Evolutionary conservation across 2,888 invertebrate species (phyloP), one percentile per base, ranked within the genome.

Genomic region (Alitta virens): DNA sequence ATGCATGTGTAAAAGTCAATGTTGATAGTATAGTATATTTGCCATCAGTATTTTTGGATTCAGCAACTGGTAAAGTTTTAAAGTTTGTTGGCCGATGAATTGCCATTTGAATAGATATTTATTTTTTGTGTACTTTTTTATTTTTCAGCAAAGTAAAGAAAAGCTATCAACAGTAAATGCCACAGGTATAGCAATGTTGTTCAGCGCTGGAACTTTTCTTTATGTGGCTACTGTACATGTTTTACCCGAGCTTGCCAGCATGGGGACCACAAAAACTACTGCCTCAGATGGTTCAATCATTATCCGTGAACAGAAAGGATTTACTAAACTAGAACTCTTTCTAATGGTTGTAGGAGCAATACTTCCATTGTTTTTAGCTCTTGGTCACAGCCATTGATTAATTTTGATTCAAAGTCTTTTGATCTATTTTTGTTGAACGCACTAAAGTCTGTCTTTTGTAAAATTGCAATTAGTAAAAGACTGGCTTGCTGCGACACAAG

Each of bases 221-320:
- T 99, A 98, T 80, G 99, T 99, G 1, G 95, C 99, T 0, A 98
- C 98, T 0, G 97, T 99, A 0, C 99, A 99, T 82, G 97, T 99
- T 0, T 81, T 99, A 55, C 98, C 99, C 0, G 99, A 99, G 82
- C 85, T 99, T 50, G 80, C 82, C 14, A 74, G 71, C 42, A 63
- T 65, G 63, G 71, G 73, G 46, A 71, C 74, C 49, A 68, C 74
- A 0, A 67, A 67, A 58, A 72, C 74, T 58, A 71, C 73, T 2
- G 68, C 72, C 26, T 68, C 72, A n/a, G 76, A 78, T 60, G 77
- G 78, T 12, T 73, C 75, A 1, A 74, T 77, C 0, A 71, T 78
- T 16, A 68, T 75, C 33, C 70, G 75, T 42, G 78, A 80, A 65
- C 75, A 75, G 56, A 76, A 76, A 61, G 81, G 81, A 7, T 86